A percentile compares a stretch with the other conserved stretches of the same genome.
These are phyloP conservation scores for Esox niger DNA, from an alignment of 2,113 vertebrate genomes.

Conservation along the genomic window DNA sequence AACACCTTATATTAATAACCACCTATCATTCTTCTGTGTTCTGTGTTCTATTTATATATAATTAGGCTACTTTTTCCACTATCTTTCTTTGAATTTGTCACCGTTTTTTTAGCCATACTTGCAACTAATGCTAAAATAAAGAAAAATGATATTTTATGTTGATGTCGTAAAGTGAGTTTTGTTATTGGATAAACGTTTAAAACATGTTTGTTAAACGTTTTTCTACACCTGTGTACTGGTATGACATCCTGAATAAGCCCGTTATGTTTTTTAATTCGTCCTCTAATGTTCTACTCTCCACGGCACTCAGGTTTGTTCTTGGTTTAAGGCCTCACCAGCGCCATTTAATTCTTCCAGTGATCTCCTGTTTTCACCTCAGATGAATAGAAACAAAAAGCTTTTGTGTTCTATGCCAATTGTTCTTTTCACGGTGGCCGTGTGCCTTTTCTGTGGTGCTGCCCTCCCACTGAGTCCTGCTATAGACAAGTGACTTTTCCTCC, in stretches of 20 bases:
- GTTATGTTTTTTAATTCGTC: conserved; percentile 18
- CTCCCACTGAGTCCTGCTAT: conserved; percentile 17
- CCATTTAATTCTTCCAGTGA: conserved; percentile 46
- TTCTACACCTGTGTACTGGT: neutral
- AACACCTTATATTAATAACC: conserved; percentile 60
- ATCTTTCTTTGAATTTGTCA: conserved; percentile 72
- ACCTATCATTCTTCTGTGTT: conserved; percentile 70
- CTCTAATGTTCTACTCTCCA: conserved; percentile 1
- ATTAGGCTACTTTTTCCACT: conserved; percentile 67
- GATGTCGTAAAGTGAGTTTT: conserved; percentile 18
- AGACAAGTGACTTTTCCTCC: conserved; percentile 11
- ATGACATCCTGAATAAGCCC: conserved; percentile 10
- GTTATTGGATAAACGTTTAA: neutral
- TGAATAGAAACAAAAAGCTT: conserved; percentile 48
- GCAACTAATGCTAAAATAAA: conserved; percentile 78
- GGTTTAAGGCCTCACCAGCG: conserved; percentile 41
- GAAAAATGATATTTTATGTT: conserved; percentile 70
- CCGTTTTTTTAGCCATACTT: conserved; percentile 70
- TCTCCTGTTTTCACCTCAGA: conserved; percentile 51
- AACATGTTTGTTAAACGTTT: conserved; percentile 8
- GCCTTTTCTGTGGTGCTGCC: conserved; percentile 29
- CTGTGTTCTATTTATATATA: conserved; percentile 67
- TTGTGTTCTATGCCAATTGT: conserved; percentile 65
- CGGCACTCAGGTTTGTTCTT: conserved; percentile 16
- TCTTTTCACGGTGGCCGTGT: conserved; percentile 43